These are phyloP conservation scores for Eucriotettix oculatus DNA, from an alignment of 2,888 invertebrate species.

Conservation along the genomic window DNA sequence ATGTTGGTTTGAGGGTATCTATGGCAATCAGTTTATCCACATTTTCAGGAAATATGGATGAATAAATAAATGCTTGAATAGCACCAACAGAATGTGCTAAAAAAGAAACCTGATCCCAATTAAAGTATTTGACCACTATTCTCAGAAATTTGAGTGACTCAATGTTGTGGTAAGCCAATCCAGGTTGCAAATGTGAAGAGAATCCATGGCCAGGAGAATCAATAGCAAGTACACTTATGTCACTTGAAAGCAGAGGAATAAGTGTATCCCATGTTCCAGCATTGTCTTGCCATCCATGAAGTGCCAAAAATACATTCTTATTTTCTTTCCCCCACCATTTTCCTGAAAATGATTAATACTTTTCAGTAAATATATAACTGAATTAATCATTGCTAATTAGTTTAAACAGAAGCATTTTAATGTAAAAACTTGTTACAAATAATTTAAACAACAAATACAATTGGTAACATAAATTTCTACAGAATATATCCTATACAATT, in stretches of 20 bases:
- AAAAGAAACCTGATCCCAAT: constrained; percentile 15
- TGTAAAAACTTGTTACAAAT: too few species aligned
- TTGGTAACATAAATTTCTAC: too few species aligned
- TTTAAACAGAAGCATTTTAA: too few species aligned
- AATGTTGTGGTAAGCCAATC: constrained; percentile 14
- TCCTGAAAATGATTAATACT: constrained; percentile 4
- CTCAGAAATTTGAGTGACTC: constrained; percentile 15
- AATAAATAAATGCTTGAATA: constrained; percentile 15
- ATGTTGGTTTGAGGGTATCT: constrained; percentile 13
- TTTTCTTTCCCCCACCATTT: constrained; percentile 17
- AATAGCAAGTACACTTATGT: constrained; percentile 18
- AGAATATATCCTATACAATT: too few species aligned
- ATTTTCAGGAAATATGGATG: constrained; percentile 15
- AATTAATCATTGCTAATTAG: too few species aligned
- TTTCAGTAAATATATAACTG: too few species aligned
- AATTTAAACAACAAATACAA: too few species aligned
- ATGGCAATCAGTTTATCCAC: constrained; percentile 15
- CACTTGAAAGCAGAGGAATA: constrained; percentile 15
- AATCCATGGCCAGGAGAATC: constrained; percentile 21
- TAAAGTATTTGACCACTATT: constrained; percentile 15
- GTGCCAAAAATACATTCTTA: constrained; percentile 16
- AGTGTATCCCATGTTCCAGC: constrained; percentile 20
- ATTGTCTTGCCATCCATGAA: constrained; percentile 22
- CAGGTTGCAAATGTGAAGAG: constrained; percentile 18
- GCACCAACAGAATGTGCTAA: constrained; percentile 17